Percentiles rank a stretch among this genome's conserved stretches.
These are phyloP conservation scores for Nowickia ferox DNA, from an alignment of 2,888 invertebrate species.

Conservation along the genomic window DNA sequence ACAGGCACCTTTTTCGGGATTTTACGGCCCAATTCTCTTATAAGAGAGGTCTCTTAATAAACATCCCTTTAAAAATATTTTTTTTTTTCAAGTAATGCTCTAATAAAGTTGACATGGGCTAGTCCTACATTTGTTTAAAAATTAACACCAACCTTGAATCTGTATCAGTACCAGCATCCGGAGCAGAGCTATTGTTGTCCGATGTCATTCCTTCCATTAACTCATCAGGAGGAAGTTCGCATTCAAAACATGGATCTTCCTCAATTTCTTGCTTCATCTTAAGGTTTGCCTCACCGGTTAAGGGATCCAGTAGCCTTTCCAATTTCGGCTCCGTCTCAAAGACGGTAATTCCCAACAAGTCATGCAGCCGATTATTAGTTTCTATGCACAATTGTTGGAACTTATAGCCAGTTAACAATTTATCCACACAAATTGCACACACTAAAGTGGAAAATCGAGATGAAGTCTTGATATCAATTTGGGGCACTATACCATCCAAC, in stretches of 20 bases:
- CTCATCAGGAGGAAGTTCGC: slow-evolving; percentile 15
- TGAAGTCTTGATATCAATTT: slow-evolving; percentile 54
- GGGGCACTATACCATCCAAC: slow-evolving; percentile 60
- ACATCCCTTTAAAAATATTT: too few relatives aligned
- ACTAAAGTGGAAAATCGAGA: slow-evolving; percentile 49
- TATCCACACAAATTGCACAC: slow-evolving; percentile 83
- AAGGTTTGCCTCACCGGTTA: slow-evolving; percentile 42
- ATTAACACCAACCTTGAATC: slow-evolving; percentile 58
- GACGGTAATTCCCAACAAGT: slow-evolving; percentile 19
- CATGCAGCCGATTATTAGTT: slow-evolving; percentile 82
- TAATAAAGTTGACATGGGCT: too few relatives aligned
- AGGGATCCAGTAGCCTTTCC: slow-evolving; percentile 49
- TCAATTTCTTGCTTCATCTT: slow-evolving; percentile 61
- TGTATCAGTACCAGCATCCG: slow-evolving; percentile 43
- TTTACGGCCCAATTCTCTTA: too few relatives aligned
- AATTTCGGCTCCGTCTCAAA: slow-evolving; percentile 49
- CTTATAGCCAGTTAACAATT: slow-evolving; percentile 84
- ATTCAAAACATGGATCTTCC: slow-evolving; percentile 33
- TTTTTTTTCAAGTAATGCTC: too few relatives aligned
- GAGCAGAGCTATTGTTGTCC: slow-evolving; percentile 15
- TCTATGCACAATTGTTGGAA: slow-evolving; percentile 84
- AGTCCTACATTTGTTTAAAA: too few relatives aligned
- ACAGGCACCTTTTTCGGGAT: too few relatives aligned
- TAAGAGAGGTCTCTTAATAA: too few relatives aligned
- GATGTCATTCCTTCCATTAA: background rate